A percentile compares a stretch with the other conserved stretches of the same genome.
Conservation (phyloP, 1,140 invertebrate species). For the Apis florea region DNA sequence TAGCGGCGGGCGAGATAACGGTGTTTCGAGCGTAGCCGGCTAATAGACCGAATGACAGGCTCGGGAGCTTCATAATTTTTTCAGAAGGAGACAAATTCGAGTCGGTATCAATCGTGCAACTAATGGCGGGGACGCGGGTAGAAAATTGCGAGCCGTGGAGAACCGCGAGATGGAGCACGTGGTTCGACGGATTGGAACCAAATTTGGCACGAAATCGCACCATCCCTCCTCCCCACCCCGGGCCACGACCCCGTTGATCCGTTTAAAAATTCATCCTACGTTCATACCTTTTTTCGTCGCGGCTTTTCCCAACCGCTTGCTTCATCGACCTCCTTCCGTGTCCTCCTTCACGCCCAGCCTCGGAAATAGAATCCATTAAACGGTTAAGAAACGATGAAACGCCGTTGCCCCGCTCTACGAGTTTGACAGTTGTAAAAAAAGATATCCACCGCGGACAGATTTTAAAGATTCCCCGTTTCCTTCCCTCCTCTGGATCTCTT, state of each 20-base stretch:
- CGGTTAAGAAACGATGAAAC: neutral
- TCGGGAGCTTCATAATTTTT: conserved; percentile 58
- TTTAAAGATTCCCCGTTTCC: neutral
- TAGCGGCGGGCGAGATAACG: conserved; percentile 40
- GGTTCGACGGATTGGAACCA: conserved; percentile 63
- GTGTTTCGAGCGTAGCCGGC: conserved; percentile 19
- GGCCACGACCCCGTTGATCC: conserved; percentile 21
- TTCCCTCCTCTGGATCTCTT: too few relatives aligned
- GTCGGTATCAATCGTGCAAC: conserved; percentile 61
- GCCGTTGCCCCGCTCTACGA: neutral
- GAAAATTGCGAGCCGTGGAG: conserved; percentile 55
- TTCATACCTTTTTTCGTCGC: conserved; percentile 47
- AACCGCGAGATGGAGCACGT: conserved; percentile 36
- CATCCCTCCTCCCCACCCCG: conserved; percentile 45
- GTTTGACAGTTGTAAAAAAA: neutral
- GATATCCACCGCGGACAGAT: neutral
- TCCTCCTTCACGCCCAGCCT: neutral
- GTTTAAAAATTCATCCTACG: conserved; percentile 56
- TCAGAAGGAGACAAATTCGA: conserved; percentile 60
- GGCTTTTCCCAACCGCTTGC: neutral
- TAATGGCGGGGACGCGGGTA: conserved; percentile 57
- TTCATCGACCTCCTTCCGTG: conserved; percentile 8
- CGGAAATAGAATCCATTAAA: conserved; percentile 4
- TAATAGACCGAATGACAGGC: conserved; percentile 49
- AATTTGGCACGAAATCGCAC: conserved; percentile 68